Base-by-base conservation (phyloP, 2,888 invertebrate genomes). In the Noctua pronuba region DNA sequence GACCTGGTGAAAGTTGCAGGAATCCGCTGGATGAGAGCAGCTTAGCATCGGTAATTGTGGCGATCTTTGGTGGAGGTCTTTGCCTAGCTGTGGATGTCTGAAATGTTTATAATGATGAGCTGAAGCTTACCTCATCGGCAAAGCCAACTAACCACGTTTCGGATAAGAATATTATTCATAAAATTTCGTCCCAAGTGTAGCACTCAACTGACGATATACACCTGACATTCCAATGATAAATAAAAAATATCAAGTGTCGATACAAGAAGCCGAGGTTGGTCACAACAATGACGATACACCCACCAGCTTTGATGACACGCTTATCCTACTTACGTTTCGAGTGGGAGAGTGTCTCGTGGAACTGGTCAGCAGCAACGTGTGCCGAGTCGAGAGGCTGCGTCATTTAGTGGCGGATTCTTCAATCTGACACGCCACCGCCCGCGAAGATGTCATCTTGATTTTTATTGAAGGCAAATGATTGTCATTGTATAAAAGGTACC, bases 231-330 rank as follows among this genome's bases (percentile, higher is more conserved):
- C 95, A 88, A 91, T 85, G 92, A 87, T 89, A 91, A 92, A 90
- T 90, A 92, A 95, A 94, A 94, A 95, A 94, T 89, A 92, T 80
- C 89, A 93, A 95, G 94, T 93, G 93, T 88, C 92, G 88, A 91
- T 94, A 95, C 92, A 94, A 95, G 95, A 91, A 94, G 94, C 93
- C 86, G 86, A 90, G 91, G 90, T 90, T 91, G 92, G 86, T 88
- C 90, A 88, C 90, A 92, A 94, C 93, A 94, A 93, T 94, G 92
- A 90, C 88, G 87, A 83, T 87, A 83, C 80, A 75, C 80, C 82
- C 90, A 92, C 86, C 93, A 93, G 85, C 74, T 78, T 76, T 75
- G 62, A 58, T 86, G 94, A 92, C 84, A 93, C 84, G 78, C 82
- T 88, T 88, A 93, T 93, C 91, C 88, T 91, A 90, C 92, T 93